A percentile compares a stretch with the other conserved stretches of the same genome.
Evolutionary conservation across 2,888 invertebrate species (phyloP).

Genomic region (Euclidia mi): DNA sequence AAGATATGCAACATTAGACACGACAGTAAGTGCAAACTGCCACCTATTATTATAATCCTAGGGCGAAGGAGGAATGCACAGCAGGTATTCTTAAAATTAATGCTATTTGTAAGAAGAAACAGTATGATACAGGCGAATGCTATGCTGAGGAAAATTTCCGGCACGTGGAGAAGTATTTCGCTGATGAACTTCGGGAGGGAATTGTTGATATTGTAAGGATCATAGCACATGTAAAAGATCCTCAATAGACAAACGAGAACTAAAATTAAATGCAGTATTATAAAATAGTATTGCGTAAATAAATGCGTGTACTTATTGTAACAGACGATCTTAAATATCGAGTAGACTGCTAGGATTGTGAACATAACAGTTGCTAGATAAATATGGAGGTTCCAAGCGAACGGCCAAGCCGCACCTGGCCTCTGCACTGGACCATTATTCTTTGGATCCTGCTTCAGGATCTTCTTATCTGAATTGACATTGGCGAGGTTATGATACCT

Average conservation of each 20-base stretch:
- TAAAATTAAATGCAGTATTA: conserved; percentile 95
- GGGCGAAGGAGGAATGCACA: conserved; percentile 94
- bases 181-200: conserved; percentile 95
- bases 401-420: conserved; percentile 92
- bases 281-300: conserved; percentile 96
- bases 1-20: conserved; percentile 96
- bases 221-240: conserved; percentile 96
- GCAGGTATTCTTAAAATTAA: conserved; percentile 93
- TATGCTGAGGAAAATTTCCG: conserved; percentile 96
- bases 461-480: conserved; percentile 88
- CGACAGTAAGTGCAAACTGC: conserved; percentile 94
- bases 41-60: conserved; percentile 94
- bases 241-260: conserved; percentile 95
- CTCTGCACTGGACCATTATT: conserved; percentile 80
- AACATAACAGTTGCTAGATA: conserved; percentile 96
- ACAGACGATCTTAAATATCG: conserved; percentile 95
- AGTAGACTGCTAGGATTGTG: conserved; percentile 95
- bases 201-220: conserved; percentile 96
- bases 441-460: conserved; percentile 80
- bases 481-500: conserved; percentile 90
- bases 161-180: conserved; percentile 95
- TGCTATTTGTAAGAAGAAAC: conserved; percentile 95
- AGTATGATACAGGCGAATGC: conserved; percentile 96
- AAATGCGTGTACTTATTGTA: conserved; percentile 96
- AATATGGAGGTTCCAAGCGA: conserved; percentile 97